Evolutionary conservation across 2,888 invertebrate genomes (phyloP).

Genomic region (Aporophyla lueneburgensis): DNA sequence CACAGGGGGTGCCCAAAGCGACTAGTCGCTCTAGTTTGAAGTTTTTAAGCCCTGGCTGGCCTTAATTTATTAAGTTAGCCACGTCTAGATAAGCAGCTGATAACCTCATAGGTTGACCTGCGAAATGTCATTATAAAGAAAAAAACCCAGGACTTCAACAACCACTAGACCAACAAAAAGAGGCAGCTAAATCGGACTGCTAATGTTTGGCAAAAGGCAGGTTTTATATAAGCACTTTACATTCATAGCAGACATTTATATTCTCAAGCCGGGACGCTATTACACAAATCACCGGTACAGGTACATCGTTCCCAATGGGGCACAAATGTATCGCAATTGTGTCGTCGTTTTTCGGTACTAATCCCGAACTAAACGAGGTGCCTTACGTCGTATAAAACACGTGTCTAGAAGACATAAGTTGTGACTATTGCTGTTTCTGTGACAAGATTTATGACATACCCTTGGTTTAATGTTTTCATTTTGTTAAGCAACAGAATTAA

Average conservation of each 20-base stretch:
- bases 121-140: too few species aligned
- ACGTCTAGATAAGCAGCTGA: too few species aligned
- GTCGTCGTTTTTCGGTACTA: slow-evolving; percentile 11
- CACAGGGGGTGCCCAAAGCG: too few species aligned
- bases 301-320: background rate
- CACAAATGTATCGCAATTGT: slow-evolving; percentile 13
- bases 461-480: background rate
- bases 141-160: too few species aligned
- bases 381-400: background rate
- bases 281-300: slow-evolving; percentile 25
- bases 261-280: slow-evolving; percentile 4
- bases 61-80: too few species aligned
- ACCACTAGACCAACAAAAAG: background rate
- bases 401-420: background rate
- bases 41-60: too few species aligned
- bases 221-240: slow-evolving; percentile 11
- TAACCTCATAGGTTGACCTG: too few species aligned
- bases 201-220: too few species aligned
- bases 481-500: background rate
- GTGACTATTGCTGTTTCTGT: background rate
- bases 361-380: slow-evolving; percentile 12
- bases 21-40: too few species aligned
- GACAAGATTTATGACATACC: background rate
- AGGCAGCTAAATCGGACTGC: background rate
- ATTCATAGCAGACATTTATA: slow-evolving; percentile 22